These are phyloP conservation scores for Phalacrocorax pelagicus DNA, from an alignment of 2,113 vertebrate species.

Conservation along the genomic window DNA sequence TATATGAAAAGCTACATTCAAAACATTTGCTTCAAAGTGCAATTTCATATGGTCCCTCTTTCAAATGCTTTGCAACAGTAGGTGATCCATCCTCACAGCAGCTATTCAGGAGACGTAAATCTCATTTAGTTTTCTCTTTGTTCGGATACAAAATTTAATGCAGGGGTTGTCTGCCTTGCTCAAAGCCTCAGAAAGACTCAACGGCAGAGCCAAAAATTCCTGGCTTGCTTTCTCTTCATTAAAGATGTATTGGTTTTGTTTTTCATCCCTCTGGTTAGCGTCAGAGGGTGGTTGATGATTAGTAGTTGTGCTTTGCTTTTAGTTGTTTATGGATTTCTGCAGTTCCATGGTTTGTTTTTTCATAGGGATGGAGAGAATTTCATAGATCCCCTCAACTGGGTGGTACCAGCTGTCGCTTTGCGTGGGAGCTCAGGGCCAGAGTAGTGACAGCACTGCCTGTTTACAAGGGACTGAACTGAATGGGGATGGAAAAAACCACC, in stretches of 20 bases:
- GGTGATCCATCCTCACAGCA: not conserved
- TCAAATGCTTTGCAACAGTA: not conserved
- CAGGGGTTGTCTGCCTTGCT: not conserved
- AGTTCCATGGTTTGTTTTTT: not conserved
- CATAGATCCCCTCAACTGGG: fast-evolving
- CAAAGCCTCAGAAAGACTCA: not conserved
- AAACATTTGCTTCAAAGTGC: not conserved
- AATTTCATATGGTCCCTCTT: not conserved
- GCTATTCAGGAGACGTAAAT: not conserved
- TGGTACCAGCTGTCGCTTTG: not conserved
- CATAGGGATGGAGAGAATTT: not conserved
- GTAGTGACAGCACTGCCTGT: not conserved
- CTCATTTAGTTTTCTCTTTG: not conserved
- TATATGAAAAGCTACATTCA: not conserved
- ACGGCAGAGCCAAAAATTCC: not conserved
- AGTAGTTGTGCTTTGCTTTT: not conserved
- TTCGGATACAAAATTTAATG: not conserved
- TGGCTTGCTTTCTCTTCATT: not conserved
- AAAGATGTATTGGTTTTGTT: not conserved
- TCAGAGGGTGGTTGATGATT: not conserved
- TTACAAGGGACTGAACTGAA: not conserved
- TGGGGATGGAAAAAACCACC: not conserved
- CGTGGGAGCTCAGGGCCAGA: not conserved
- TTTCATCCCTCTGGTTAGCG: not conserved
- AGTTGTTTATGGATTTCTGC: not conserved